phyloP scores from a whole-genome alignment of 30 jellyfish, hydroid and myxozoan species.

The Pseudorhiza aurosa region DNA sequence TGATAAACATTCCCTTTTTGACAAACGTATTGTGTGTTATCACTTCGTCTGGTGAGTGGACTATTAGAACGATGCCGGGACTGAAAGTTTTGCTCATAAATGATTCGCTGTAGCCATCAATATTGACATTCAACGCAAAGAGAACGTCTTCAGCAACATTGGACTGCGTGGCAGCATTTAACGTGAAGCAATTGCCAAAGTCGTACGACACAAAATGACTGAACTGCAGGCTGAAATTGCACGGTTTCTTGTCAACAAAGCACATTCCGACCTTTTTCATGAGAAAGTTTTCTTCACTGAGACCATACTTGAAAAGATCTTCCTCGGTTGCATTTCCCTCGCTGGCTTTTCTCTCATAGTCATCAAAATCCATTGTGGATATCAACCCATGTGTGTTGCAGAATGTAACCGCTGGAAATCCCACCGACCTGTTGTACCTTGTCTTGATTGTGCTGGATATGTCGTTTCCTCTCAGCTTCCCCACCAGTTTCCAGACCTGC shows the following conservation, averaged over 20 bases:
- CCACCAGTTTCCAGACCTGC: background rate
- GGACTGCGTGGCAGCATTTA: background rate
- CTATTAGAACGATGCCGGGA: background rate
- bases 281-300: background rate
- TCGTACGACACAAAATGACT: background rate
- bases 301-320: background rate
- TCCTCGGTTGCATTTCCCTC: background rate
- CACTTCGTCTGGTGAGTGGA: background rate
- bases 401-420: constrained; percentile 35
- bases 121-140: too few species aligned
- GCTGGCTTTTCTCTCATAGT: too few species aligned
- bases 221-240: background rate
- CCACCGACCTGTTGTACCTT: background rate
- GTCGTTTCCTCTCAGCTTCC: background rate
- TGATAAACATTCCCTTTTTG: background rate
- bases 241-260: background rate
- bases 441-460: background rate
- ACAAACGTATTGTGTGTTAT: background rate
- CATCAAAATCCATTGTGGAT: too few species aligned
- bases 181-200: background rate
- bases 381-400: constrained; percentile 19
- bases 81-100: background rate
- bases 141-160: too few species aligned
- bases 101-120: background rate
- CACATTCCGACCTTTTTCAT: background rate